Evolutionary conservation across 2,797 vertebrate species (phyloP), one percentile per base, ranked within the genome.

Genomic region (Selene dorsalis): DNA sequence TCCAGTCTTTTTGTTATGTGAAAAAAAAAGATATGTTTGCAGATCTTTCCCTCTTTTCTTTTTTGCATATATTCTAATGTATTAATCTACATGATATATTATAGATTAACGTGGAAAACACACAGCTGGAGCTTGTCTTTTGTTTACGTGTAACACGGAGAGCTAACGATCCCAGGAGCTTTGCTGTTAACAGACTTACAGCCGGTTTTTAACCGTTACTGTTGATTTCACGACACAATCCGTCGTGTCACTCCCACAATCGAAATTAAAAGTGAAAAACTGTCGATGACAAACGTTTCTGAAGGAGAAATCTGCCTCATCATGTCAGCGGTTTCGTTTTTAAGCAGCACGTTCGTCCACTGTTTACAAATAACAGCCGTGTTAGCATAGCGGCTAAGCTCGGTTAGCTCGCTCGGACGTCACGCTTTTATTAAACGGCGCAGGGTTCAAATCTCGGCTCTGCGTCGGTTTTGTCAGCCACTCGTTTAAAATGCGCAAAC

Each of bases 361-460:
- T 87, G 86, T 92, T 90, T 89, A 90, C 89, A 82, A 88, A 86
- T 74, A 84, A 13, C 12, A 41, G 11, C 0, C n/a, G 0, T 6
- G 53, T 16, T 83, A 78, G 65, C 85, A 16, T 1, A 0, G 28
- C 17, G 4, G 86, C 86, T 89, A 90, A n/a, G 68, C 9, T 5
- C 13, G 2, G 66, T 57, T 53, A 78, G 14, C 47, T n/a, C n/a
- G n/a, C n/a, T n/a, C 4, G 2, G 6, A 4, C 1, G 4, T 0
- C 14, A 0, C 52, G 26, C 18, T 0, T 30, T 3, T n/a, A n/a
- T n/a, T n/a, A 30, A 4, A 6, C 32, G 0, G 10, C 1, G n/a
- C n/a, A 24, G 2, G 9, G 0, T 1, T 30, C 0, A 16, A 3
- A 7, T 4, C 3, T 0, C 0, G 4, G 16, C 1, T 16, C 11